These are phyloP conservation scores for Glossophaga mutica DNA, from an alignment of 2,797 vertebrate genomes.

Conservation along the genomic window DNA sequence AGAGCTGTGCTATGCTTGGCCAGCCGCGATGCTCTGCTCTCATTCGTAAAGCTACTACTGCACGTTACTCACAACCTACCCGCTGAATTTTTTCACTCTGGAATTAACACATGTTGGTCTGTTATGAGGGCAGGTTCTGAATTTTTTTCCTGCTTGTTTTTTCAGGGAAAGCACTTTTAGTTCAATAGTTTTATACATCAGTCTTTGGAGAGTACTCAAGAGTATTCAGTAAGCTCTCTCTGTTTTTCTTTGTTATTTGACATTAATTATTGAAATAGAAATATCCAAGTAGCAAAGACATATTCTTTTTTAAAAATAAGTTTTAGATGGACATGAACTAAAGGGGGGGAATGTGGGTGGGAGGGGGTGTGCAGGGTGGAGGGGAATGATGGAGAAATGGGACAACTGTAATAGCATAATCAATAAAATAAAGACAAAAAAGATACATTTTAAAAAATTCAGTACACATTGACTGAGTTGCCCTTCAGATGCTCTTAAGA, in stretches of 20 bases:
- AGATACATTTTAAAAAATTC: neutral
- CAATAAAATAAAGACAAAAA: no score
- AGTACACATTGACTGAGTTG: neutral
- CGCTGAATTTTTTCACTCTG: neutral
- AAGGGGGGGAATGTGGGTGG: no score
- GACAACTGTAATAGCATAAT: no score
- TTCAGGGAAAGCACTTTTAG: conserved; percentile 22
- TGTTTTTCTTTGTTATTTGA: conserved; percentile 7
- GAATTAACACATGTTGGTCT: neutral
- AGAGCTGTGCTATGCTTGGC: neutral
- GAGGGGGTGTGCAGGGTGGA: no score
- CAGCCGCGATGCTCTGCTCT: neutral
- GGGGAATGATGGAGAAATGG: no score
- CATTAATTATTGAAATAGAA: neutral
- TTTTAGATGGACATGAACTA: no score
- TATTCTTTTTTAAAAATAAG: neutral
- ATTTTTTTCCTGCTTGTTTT: neutral
- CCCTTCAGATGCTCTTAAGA: neutral
- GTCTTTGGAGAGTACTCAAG: neutral
- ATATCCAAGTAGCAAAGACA: neutral
- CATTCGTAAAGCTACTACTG: neutral
- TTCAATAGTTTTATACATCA: neutral
- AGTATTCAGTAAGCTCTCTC: neutral
- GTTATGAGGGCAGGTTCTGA: neutral
- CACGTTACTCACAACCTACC: neutral